phyloP scores from a whole-genome alignment of 2,888 invertebrate genomes.

The Lasioglossum zephyrum region DNA sequence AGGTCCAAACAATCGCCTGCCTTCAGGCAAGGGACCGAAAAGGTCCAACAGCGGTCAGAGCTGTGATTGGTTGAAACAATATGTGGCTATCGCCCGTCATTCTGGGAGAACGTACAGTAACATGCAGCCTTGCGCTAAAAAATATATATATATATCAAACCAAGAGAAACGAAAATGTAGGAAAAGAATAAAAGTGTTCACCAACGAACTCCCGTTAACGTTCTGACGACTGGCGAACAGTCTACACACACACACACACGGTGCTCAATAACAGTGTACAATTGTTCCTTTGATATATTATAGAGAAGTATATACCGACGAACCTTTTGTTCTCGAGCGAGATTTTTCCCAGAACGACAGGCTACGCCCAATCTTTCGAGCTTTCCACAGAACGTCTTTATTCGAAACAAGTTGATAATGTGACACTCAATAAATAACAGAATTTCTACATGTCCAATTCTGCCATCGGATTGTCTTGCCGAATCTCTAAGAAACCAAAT shows the following conservation, averaged over 20 bases:
- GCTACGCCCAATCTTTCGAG: constrained; percentile 80
- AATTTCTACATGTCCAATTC: constrained; percentile 82
- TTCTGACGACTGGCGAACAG: not conserved
- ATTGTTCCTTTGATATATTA: not conserved
- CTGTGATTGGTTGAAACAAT: constrained; percentile 85
- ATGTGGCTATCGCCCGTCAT: constrained; percentile 80
- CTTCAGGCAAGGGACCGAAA: constrained; percentile 83
- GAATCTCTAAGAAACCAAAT: constrained; percentile 67
- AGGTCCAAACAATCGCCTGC: constrained; percentile 85
- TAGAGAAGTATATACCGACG: not conserved
- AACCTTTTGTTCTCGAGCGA: constrained; percentile 20
- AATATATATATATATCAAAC: not conserved
- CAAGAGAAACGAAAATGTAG: not conserved
- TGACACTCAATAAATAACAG: constrained; percentile 83
- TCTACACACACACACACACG: constrained; percentile 1
- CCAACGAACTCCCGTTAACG: not conserved
- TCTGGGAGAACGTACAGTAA: constrained; percentile 67
- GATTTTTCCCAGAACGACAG: constrained; percentile 75
- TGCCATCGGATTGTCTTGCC: constrained; percentile 76
- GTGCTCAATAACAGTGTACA: not conserved
- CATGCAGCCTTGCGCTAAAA: not conserved
- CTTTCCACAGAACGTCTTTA: constrained; percentile 82
- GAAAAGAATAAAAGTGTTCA: not conserved
- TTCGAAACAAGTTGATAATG: constrained; percentile 81
- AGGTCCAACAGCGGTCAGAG: constrained; percentile 84